phyloP scores from a whole-genome alignment of 1,140 invertebrate genomes.

The Drosophila ambigua region DNA sequence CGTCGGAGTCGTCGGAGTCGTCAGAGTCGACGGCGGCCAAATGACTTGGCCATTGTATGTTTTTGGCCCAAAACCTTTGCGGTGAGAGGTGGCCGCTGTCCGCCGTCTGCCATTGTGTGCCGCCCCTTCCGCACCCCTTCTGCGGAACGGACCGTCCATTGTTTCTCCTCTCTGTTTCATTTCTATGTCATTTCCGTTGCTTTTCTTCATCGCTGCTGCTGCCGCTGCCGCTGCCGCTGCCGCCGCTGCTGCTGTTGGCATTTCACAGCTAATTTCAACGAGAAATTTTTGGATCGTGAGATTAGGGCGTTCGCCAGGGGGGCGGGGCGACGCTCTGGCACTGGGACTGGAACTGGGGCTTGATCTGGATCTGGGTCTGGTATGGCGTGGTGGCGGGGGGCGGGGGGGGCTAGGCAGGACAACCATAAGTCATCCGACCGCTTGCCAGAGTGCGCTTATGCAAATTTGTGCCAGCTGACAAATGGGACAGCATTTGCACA shows the following conservation, averaged over 20 bases:
- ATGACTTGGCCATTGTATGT: slow-evolving; percentile 53
- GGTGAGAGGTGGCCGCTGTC: slow-evolving; percentile 31
- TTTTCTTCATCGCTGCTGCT: slow-evolving; percentile 1
- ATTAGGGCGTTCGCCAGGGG: slow-evolving; percentile 52
- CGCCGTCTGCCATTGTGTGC: slow-evolving; percentile 33
- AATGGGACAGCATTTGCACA: slow-evolving; percentile 80
- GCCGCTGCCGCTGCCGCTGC: slow-evolving; percentile 14
- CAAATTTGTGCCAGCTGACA: slow-evolving; percentile 80
- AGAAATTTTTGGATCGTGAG: slow-evolving; percentile 74
- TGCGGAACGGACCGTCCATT: slow-evolving; percentile 34
- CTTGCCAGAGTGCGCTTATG: slow-evolving; percentile 74
- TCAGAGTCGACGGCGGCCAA: slow-evolving; percentile 20
- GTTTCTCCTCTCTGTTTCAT: slow-evolving; percentile 75
- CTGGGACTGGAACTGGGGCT: background rate
- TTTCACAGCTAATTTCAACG: slow-evolving; percentile 79
- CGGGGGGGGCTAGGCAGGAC: slow-evolving; percentile 30
- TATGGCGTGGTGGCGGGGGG: no score
- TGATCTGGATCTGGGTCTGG: no score
- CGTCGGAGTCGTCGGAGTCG: slow-evolving; percentile 15
- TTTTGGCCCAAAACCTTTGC: slow-evolving; percentile 50
- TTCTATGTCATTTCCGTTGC: slow-evolving; percentile 75
- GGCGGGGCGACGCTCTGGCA: background rate
- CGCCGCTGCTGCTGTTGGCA: slow-evolving; percentile 40
- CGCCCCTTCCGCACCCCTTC: background rate
- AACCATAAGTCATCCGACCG: slow-evolving; percentile 78